Conservation (phyloP, 2,888 invertebrate species). For the Eustalomyia histrio region DNA sequence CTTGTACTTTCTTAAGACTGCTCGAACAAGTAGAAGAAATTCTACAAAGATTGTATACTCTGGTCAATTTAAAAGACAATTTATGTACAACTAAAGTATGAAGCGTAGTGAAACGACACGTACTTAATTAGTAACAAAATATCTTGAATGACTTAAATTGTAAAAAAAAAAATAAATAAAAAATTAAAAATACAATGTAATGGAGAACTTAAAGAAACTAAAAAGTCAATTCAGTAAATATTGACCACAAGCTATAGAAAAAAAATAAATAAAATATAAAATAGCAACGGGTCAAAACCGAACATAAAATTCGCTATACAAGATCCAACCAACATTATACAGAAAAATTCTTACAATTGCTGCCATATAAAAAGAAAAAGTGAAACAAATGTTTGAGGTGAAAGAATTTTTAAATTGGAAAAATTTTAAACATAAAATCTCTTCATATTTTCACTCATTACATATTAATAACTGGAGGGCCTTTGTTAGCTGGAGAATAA, state of each 20-base stretch:
- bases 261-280: slow-evolving; percentile 26
- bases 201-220: slow-evolving; percentile 27
- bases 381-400: too few relatives aligned
- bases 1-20: slow-evolving; percentile 55
- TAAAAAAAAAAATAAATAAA: neutral
- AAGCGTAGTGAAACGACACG: slow-evolving; percentile 46
- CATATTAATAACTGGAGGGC: too few relatives aligned
- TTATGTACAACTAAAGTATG: slow-evolving; percentile 12
- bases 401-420: too few relatives aligned
- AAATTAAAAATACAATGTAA: slow-evolving; percentile 48
- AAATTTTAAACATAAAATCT: too few relatives aligned
- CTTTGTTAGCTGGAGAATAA: too few relatives aligned
- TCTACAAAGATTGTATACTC: slow-evolving; percentile 17
- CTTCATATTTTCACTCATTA: too few relatives aligned
- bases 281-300: neutral
- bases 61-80: slow-evolving; percentile 55
- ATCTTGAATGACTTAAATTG: slow-evolving; percentile 52
- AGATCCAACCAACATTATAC: too few relatives aligned
- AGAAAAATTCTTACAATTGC: too few relatives aligned
- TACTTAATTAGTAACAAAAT: slow-evolving; percentile 65
- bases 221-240: slow-evolving; percentile 47
- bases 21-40: neutral
- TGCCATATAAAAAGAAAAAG: too few relatives aligned
- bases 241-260: slow-evolving; percentile 56
- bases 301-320: too few relatives aligned